Evolutionary conservation across 2,113 vertebrate genomes (phyloP).

Genomic region (Mastomys natalensis): DNA sequence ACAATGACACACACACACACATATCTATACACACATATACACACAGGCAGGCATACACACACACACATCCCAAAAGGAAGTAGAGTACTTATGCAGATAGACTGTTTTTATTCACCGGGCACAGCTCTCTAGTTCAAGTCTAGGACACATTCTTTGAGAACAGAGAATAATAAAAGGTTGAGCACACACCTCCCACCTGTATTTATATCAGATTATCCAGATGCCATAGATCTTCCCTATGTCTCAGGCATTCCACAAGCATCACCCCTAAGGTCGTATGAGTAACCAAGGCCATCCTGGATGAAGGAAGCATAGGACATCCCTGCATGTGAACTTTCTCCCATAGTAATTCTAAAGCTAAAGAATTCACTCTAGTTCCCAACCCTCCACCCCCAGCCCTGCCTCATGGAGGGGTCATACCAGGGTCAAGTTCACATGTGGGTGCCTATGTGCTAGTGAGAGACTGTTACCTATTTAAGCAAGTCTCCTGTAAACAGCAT

Average conservation of each 20-base stretch:
- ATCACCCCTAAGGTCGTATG: background rate
- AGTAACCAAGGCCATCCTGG: background rate
- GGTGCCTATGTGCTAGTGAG: background rate
- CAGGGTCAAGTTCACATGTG: no score
- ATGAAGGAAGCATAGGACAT: background rate
- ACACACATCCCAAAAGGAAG: background rate
- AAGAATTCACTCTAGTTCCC: no score
- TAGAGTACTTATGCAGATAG: background rate
- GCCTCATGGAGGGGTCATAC: fast-evolving
- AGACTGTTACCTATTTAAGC: background rate
- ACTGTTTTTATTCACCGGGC: background rate
- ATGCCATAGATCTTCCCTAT: background rate
- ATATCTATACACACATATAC: no score
- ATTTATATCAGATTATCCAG: background rate
- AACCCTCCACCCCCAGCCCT: background rate
- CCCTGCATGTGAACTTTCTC: background rate
- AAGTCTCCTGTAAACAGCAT: background rate
- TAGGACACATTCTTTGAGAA: fast-evolving
- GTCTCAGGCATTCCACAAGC: fast-evolving
- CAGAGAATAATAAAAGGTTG: fast-evolving
- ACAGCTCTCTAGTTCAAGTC: background rate
- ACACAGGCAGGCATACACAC: no score
- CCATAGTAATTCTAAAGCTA: background rate
- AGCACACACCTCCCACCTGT: background rate
- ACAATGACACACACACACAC: no score